Evolutionary conservation across 35 echinoderm and acorn worm species (phyloP), one percentile per base, ranked within the genome.

Genomic region (Apostichopus californicus): DNA sequence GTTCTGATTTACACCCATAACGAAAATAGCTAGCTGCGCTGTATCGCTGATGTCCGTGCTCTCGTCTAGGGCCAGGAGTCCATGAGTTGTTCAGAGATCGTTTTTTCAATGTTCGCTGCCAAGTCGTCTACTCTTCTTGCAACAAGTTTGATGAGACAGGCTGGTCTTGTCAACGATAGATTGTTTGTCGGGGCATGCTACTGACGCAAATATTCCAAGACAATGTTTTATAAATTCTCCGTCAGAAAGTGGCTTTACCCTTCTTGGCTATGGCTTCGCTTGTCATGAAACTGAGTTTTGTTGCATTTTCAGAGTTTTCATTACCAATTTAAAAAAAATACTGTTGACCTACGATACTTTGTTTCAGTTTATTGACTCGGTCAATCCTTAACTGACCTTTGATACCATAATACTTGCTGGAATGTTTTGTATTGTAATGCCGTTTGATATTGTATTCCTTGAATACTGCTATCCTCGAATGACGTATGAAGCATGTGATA

Each of bases 21-120:
- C 73, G 15, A 77, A 77, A 77, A 77, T 77, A 77, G 73, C 73
- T 24, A 77, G 73, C 73, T 77, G 73, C 26, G 73, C 73, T 24
- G 73, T 77, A 15, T 77, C 73, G 73, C 73, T 77, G 73, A 77
- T 77, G 73, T 77, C 73, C 15, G 73, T 77, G 73, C 73, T 77
- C 73, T 77, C 73, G 73, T 77, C 73, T 77, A 77, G 73, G 73
- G 73, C 73, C 73, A 77, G 73, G 73, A 25, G 24, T 25, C 24
- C 24, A 25, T 25, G 24, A 25, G 24, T 25, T 1, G 24, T 25
- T 25, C 24, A 25, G 24, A 25, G 24, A 25, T 25, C 24, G 24
- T 25, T 25, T 25, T 25, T 25, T 79, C 22, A 79, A 79, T 18
- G 78, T 79, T 25, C 22, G n/a, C 10, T 18, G 78, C 14, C 22